Percentiles rank a stretch among this genome's conserved stretches.
Evolutionary conservation across 2,888 invertebrate species (phyloP).

Genomic region (Palloptera scutellata): DNA sequence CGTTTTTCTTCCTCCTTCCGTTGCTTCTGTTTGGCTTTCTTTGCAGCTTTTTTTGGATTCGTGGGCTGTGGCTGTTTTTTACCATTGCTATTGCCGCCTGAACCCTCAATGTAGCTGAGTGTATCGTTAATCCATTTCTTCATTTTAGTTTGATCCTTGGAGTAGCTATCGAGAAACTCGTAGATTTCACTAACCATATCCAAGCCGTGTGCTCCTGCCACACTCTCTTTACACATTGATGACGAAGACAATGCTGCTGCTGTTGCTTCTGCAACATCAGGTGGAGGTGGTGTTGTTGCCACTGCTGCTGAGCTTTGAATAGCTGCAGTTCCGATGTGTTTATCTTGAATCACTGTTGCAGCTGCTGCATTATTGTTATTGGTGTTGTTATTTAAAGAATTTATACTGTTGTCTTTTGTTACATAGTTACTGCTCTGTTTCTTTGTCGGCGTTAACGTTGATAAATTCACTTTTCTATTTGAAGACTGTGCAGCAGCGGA

Average conservation of each 20-base stretch:
- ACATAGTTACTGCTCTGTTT: slow-evolving; percentile 17
- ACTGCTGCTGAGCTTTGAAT: slow-evolving; percentile 11
- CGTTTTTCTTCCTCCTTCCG: slow-evolving; percentile 62
- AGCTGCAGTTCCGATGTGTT: slow-evolving; percentile 16
- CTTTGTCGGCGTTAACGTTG: background rate
- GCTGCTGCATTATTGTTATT: slow-evolving; percentile 23
- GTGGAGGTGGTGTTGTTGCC: slow-evolving; percentile 8
- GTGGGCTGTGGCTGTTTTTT: slow-evolving; percentile 55
- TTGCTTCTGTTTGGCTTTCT: slow-evolving; percentile 63
- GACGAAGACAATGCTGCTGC: slow-evolving; percentile 15
- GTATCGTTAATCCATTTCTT: slow-evolving; percentile 62
- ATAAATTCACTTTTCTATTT: slow-evolving; percentile 29
- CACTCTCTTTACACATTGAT: slow-evolving; percentile 12
- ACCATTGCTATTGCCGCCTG: slow-evolving; percentile 31
- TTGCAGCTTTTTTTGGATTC: slow-evolving; percentile 63
- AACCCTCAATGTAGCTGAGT: slow-evolving; percentile 60
- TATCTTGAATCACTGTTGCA: slow-evolving; percentile 19
- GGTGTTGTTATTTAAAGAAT: slow-evolving; percentile 31
- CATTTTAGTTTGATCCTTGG: slow-evolving; percentile 54
- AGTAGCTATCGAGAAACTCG: slow-evolving; percentile 55
- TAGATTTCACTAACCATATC: slow-evolving; percentile 59
- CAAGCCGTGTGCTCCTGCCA: slow-evolving; percentile 30
- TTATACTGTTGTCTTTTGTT: slow-evolving; percentile 28
- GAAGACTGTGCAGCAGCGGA: slow-evolving; percentile 7
- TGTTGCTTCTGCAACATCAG: slow-evolving; percentile 17